Evolutionary conservation across 2,113 vertebrate species (phyloP), one percentile per base, ranked within the genome.

Genomic region (Ammodramus savannarum): DNA sequence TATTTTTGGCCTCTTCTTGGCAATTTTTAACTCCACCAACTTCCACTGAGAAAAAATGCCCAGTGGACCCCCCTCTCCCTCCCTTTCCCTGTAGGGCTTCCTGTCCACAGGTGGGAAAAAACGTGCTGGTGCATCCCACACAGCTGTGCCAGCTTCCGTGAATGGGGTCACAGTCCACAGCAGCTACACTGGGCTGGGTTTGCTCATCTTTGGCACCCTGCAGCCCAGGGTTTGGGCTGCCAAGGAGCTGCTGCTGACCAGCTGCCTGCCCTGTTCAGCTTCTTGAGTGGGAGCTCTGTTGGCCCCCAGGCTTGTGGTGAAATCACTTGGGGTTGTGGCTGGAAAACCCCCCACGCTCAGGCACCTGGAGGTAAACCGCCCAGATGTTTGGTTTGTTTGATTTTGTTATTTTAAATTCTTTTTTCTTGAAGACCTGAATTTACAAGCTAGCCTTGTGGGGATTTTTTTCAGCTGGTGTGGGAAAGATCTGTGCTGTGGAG

Each of bases 341-440:
- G 76, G 65, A 96, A 95, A 89, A 94, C 55, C 89, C 87, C 76
- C 59, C 80, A 84, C 2, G 8, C 75, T 90, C 19, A 65, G 68
- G 65, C 41, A 80, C 68, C 80, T 87, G 76, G 91, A 94, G 76
- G 68, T 62, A 94, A 92, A 84, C 63, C 0, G 2, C 61, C 59
- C 68, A 77, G 51, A 46, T 89, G 23, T 49, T 90, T 16, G 19
- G 1, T 12, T 86, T 91, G 86, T 77, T 83, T 57, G 16, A 32
- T 62, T 86, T 75, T 36, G 2, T 16, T 58, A 2, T 65, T 48
- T 41, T 10, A 11, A 18, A 7, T 31, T 48, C 25, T 26, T 36
- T 34, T 34, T 29, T 4, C 39, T 89, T 75, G 46, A 82, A 92
- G 58, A 73, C 15, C 41, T 83, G 79, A 88, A 61, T 86, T 80